phyloP scores from a whole-genome alignment of 2,888 invertebrate genomes.

The Ophraella communa region DNA sequence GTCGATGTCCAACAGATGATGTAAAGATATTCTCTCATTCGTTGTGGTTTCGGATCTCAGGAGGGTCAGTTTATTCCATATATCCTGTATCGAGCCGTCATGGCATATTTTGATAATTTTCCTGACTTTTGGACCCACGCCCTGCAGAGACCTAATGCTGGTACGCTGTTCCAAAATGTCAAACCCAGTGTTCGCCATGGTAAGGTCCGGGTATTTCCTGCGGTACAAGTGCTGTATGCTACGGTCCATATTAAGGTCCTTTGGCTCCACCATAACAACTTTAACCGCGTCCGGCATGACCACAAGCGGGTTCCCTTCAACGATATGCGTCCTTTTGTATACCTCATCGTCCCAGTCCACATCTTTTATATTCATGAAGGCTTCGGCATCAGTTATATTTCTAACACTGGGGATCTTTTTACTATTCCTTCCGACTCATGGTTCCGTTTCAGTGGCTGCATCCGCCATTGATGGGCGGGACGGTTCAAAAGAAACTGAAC shows the following conservation, averaged over 20 bases:
- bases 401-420: too few relatives aligned
- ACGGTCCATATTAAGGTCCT: neutral
- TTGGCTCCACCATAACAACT: neutral
- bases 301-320: neutral
- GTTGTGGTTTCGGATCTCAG: slow-evolving; percentile 9
- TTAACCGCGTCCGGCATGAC: neutral
- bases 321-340: neutral
- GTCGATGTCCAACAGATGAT: slow-evolving; percentile 1
- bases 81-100: neutral
- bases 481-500: too few relatives aligned
- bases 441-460: too few relatives aligned
- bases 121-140: too few relatives aligned
- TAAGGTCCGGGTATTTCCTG: neutral
- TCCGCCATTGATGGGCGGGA: too few relatives aligned
- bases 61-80: slow-evolving; percentile 12
- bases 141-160: neutral
- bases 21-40: slow-evolving; percentile 15
- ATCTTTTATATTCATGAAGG: neutral
- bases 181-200: neutral
- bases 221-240: neutral
- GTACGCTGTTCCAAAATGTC: neutral
- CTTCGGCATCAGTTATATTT: neutral
- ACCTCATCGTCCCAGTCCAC: neutral
- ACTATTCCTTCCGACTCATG: too few relatives aligned
- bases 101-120: neutral